Evolutionary conservation across 2,888 invertebrate genomes (phyloP), one percentile per base, ranked within the genome.

Genomic region (Drosophila emarginata): DNA sequence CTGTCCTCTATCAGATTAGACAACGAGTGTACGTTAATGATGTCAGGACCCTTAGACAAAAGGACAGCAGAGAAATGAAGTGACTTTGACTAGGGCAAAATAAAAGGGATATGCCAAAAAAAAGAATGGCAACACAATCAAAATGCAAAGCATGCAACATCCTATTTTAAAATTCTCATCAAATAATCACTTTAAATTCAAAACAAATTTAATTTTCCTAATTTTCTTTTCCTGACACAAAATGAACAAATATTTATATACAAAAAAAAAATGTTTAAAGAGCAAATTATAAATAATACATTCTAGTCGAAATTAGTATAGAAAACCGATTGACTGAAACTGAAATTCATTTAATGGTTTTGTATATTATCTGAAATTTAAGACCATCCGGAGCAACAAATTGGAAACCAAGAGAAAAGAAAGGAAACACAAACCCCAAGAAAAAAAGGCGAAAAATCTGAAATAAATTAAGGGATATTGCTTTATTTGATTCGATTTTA

Each of bases 401-500:
- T 32, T 32, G 32, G 32, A 32, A 32, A 32, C 23, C 23, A 23
- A 32, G 9, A 32, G 1, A 32, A 45, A 45, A 11, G 21, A 45
- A 21, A 45, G 4, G 11, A 18, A 18, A 21, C 4, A 14, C 7
- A 45, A 45, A 45, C 4, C 18, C 32, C 2, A 32, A 21, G 2
- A 9, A 9, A 11, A 18, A 3, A 18, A 18, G 32, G 32, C 32
- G 39, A 61, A 50, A 80, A 87, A 86, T 80, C 77, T 83, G 80
- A 83, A 86, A 83, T 86, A 86, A 86, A 72, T 83, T 87, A 87
- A 77, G 21, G 87, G 83, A 83, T 83, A 83, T 84, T 87, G 80
- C 84, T 83, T 87, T 83, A 83, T 87, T 80, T 83, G 76, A 78
- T 83, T 76, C 75, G 71, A 82, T 76, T 85, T 82, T 79, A 81